Base-by-base conservation (phyloP, 2,113 vertebrate species). In the Poecilia latipinna region DNA sequence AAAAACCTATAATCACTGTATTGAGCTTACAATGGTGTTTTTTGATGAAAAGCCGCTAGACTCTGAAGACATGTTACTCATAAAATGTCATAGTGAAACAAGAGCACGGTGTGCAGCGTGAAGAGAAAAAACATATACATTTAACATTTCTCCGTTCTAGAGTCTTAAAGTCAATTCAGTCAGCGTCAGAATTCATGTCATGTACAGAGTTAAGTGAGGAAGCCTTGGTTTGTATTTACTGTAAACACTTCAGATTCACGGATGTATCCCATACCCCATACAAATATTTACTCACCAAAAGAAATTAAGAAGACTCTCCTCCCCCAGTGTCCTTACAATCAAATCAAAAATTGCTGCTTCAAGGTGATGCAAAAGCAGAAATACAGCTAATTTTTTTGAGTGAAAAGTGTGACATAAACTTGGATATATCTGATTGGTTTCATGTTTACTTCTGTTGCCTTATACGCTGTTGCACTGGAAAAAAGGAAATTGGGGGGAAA, bases 231-330 rank as follows among this genome's bases (percentile, higher is more conserved):
- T 60, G 26, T 11, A 22, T 81, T 51, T 0, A 1, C 24, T 12
- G 31, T 82, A 69, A 88, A 68, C 57, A 74, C 57, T 78, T 77
- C 0, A 68, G 65, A 78, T 75, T 79, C n/a, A 74, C 60, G 69
- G 35, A 79, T 75, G 33, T 61, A 54, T 57, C 17, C 24, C 24
- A 37, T 22, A 51, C 32, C 65, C 48, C 70, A 22, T 61, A 37
- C 60, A 82, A 74, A 80, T 61, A 81, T 71, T 51, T 77, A 24
- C 62, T 69, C 67, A 80, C 69, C 51, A 74, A 32, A 26, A 4
- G 33, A 28, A 73, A 79, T 79, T 19, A 66, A 72, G 54, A 60
- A 73, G 22, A 64, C 71, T 8, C 54, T 81, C 29, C 42, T 74
- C 44, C 65, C 51, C 65, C 8, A n/a, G 19, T 68, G 78, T 70